These are phyloP conservation scores for Mylabris phalerata DNA, from an alignment of 1,140 invertebrate genomes.

Conservation along the genomic window DNA sequence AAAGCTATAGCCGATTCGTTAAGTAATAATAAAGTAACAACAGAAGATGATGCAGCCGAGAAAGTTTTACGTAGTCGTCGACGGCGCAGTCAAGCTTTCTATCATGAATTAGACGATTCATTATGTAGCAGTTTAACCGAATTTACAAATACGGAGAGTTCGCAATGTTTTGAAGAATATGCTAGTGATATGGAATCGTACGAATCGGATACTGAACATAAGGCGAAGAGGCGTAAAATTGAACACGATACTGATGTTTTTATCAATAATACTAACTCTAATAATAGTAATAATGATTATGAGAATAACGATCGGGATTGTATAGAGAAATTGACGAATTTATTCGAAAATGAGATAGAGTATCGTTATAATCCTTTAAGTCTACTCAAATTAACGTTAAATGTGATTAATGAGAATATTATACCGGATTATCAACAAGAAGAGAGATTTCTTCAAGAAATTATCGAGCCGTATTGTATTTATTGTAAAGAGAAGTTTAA, in stretches of 20 bases:
- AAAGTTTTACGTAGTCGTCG: slow-evolving; percentile 20
- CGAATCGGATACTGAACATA: slow-evolving; percentile 12
- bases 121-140: slow-evolving; percentile 33
- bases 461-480: slow-evolving; percentile 24
- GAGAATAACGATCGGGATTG: background rate
- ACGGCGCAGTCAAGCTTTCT: slow-evolving; percentile 27
- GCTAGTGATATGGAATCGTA: slow-evolving; percentile 20
- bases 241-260: background rate
- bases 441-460: slow-evolving; percentile 7
- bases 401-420: slow-evolving; percentile 31
- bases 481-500: slow-evolving; percentile 30
- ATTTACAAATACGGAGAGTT: slow-evolving; percentile 29
- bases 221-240: slow-evolving; percentile 19
- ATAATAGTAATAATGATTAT: background rate
- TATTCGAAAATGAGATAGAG: slow-evolving; percentile 19
- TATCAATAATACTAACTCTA: no score
- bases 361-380: slow-evolving; percentile 30
- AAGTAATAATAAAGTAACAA: slow-evolving; percentile 26
- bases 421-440: slow-evolving; percentile 28
- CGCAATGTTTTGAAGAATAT: slow-evolving; percentile 13
- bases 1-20: slow-evolving; percentile 32
- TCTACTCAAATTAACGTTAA: slow-evolving; percentile 27
- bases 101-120: slow-evolving; percentile 33
- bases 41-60: slow-evolving; percentile 17
- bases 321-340: slow-evolving; percentile 2